Base-by-base conservation (phyloP, 2,797 vertebrate genomes). In the Notoglanidium macrostoma region DNA sequence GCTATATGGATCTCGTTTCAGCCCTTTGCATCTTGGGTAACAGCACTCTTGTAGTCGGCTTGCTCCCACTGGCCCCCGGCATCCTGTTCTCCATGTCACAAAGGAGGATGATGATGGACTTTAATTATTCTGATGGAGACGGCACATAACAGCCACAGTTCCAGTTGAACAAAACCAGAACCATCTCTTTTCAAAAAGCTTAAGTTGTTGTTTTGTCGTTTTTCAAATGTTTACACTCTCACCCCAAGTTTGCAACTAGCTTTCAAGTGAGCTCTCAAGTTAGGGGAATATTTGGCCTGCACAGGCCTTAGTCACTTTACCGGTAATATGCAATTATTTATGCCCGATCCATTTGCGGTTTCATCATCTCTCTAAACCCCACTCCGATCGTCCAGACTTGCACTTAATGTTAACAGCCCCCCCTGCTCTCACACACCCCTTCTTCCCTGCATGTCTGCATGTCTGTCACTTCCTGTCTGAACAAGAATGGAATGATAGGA, bases 1-100 rank as follows among this genome's bases (percentile, higher is more conserved):
- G 94, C 93, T 94, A 91, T 92, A 91, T 94, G 94, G 94, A 96
- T 96, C 95, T 94, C 92, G 94, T 96, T 96, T 96, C 96, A 95
- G 94, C 90, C 92, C 87, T 89, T 91, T 94, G 92, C 94, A 94
- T 95, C 95, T 95, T 95, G 94, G 92, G 95, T 96, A 95, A 95
- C 95, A 93, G 92, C 92, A 91, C 93, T 92, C 91, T 86, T 67
- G 40, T 85, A 90, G 61, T 87, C 85, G 35, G 82, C 86, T 89
- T 87, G 87, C 90, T 88, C 91, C 85, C 90, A 87, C 91, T 89
- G 32, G 81, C 89, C 85, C 85, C 88, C 77, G 86, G 87, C 89
- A 90, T 90, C 86, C 88, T 90, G 89, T 84, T 74, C 79, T 84
- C 49, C 89, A 89, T 87, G 86, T 84, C 88, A 70, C 81, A 86